Percentiles rank a stretch among this genome's conserved stretches.
Evolutionary conservation across 2,797 vertebrate species (phyloP).

Genomic region (Myoxocephalus aenaeus): DNA sequence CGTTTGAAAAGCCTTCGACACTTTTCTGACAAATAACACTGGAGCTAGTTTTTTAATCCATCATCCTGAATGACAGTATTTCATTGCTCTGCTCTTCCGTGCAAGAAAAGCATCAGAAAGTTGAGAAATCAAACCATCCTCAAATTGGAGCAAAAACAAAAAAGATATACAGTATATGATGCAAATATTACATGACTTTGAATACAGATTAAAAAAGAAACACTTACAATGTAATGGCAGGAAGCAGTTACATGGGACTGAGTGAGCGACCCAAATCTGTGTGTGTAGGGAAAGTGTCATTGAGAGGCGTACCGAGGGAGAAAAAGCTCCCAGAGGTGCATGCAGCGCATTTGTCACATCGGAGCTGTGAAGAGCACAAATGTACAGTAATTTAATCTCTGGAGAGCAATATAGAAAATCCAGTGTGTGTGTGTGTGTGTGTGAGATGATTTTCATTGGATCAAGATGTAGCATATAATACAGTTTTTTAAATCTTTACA

Average conservation of each 20-base stretch:
- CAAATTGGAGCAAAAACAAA: neutral
- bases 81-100: constrained; percentile 26
- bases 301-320: constrained; percentile 57
- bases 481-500: constrained; percentile 20
- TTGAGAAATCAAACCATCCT: constrained; percentile 15
- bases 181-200: constrained; percentile 51
- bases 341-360: constrained; percentile 67
- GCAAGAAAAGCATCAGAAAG: constrained; percentile 28
- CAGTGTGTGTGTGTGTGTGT: constrained; percentile 18
- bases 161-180: constrained; percentile 16
- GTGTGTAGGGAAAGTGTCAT: constrained; percentile 36
- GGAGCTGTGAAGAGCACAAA: constrained; percentile 62
- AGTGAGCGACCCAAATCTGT: constrained; percentile 35
- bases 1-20: constrained; percentile 18
- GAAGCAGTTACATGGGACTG: constrained; percentile 37
- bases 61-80: constrained; percentile 27
- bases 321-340: constrained; percentile 64
- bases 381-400: constrained; percentile 57
- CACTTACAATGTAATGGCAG: constrained; percentile 35
- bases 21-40: constrained; percentile 24
- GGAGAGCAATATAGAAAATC: constrained; percentile 43
- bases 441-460: constrained; percentile 55
- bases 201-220: constrained; percentile 36
- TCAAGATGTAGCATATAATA: constrained; percentile 28
- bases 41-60: constrained; percentile 34